Evolutionary conservation across 2,888 invertebrate genomes (phyloP), one percentile per base, ranked within the genome.

Genomic region (Fragum sueziense): DNA sequence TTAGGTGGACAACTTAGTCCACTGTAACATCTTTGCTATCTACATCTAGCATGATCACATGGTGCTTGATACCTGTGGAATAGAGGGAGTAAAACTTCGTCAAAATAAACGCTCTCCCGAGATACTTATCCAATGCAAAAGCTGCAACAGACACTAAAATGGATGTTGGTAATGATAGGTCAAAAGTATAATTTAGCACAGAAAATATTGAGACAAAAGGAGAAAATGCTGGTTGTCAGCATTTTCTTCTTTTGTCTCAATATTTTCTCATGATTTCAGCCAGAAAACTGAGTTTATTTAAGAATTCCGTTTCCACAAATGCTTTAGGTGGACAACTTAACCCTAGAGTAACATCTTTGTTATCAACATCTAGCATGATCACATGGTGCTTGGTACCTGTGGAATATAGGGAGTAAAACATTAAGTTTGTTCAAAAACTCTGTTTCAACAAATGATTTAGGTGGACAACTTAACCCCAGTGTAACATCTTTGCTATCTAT

Each of bases 381-480:
- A 96, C 95, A 88, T 96, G 95, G 90, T 95, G 97, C 86, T 95
- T 95, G 25, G 93, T 94, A 37, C 95, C 96, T 96, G 91, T 3
- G 14, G 4, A 47, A 20, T 51, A 74, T 34, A 57, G 20, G n/a
- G n/a, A 99, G 99, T 89, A n/a, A n/a, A n/a, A n/a, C n/a, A n/a
- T n/a, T n/a, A n/a, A 83, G 57, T 86, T 94, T 93, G 1, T 94
- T 90, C 9, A 99, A 93, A 11, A 96, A 95, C 0, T 94, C 90
- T 7, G 94, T 90, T 25, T n/a, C n/a, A 0, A 99, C 93, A 94
- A 99, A 99, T 89, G 95, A 95, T 83, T 95, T 94, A 0, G 99
- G 99, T 1, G 99, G 99, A 92, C 98, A 98, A 91, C 97, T 97
- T 94, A 99, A 96, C 1, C 98, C 98, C 37, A 96, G 93, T 1